Evolutionary conservation across 2,888 invertebrate genomes (phyloP).

Genomic region (Alentia gelatinosa): DNA sequence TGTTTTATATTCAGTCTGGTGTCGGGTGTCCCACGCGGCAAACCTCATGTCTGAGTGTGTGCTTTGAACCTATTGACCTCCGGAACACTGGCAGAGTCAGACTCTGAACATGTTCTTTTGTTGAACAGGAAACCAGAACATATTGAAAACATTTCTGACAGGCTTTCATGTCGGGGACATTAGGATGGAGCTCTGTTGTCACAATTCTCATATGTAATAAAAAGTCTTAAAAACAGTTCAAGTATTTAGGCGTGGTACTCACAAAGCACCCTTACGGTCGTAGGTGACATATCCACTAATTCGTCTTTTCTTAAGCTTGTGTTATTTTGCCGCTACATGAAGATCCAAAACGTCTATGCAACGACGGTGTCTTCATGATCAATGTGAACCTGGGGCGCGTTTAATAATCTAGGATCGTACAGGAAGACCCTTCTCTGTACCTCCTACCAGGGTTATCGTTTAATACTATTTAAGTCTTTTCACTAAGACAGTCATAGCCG

Average conservation of each 20-base stretch:
- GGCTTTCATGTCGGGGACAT: neutral
- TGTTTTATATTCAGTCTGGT: too few relatives aligned
- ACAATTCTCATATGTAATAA: neutral
- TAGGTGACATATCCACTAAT: neutral
- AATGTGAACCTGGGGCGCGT: too few relatives aligned
- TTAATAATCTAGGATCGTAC: too few relatives aligned
- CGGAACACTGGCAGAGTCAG: neutral
- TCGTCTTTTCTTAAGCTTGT: neutral
- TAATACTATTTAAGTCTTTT: too few relatives aligned
- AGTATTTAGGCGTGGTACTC: neutral
- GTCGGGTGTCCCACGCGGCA: too few relatives aligned
- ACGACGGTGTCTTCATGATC: too few relatives aligned
- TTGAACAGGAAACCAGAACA: neutral
- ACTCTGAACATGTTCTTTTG: neutral
- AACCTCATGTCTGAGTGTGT: too few relatives aligned
- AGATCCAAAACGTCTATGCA: too few relatives aligned
- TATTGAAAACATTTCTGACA: neutral
- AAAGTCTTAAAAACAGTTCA: neutral
- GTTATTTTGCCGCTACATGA: neutral
- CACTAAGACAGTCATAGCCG: too few relatives aligned
- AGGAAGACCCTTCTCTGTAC: too few relatives aligned
- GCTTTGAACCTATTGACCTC: neutral
- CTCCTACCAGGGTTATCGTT: too few relatives aligned
- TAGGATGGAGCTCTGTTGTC: neutral
- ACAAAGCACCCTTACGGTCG: neutral